Evolutionary conservation across 2,113 vertebrate genomes (phyloP).

Genomic region (Oryzias curvinotus): DNA sequence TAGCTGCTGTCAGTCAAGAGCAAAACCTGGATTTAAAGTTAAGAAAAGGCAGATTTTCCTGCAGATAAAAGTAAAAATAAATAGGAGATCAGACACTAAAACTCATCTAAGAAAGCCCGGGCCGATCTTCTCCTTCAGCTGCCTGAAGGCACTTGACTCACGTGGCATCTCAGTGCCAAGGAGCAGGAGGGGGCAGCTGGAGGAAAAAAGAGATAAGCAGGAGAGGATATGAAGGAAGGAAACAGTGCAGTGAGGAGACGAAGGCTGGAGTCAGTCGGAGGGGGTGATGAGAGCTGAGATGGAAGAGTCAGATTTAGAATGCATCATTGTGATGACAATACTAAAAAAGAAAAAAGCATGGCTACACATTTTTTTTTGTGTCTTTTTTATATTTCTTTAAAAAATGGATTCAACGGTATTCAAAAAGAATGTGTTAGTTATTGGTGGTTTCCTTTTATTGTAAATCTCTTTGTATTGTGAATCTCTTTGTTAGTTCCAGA

Average conservation of each 20-base stretch:
- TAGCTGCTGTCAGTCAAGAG: neutral
- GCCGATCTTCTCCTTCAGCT: slow-evolving; percentile 28
- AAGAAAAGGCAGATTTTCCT: slow-evolving; percentile 23
- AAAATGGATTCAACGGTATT: slow-evolving; percentile 3
- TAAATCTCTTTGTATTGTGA: slow-evolving; percentile 25
- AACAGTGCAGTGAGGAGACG: slow-evolving; percentile 23
- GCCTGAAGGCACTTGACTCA: slow-evolving; percentile 23
- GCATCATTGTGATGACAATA: neutral
- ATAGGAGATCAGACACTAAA: slow-evolving; percentile 20
- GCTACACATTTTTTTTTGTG: neutral
- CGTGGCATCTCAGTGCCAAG: slow-evolving; percentile 27
- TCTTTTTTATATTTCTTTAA: neutral
- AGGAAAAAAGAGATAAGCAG: slow-evolving; percentile 9
- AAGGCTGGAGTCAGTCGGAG: slow-evolving; percentile 11
- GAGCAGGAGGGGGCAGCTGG: slow-evolving; percentile 27
- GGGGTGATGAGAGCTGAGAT: slow-evolving; percentile 12
- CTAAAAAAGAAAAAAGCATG: too few relatives aligned
- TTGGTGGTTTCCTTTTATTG: slow-evolving; percentile 36
- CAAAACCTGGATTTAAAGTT: slow-evolving; percentile 17
- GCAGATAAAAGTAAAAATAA: slow-evolving; percentile 21
- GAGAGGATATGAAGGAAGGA: slow-evolving; percentile 13
- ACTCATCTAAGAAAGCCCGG: slow-evolving; percentile 20
- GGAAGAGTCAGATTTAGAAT: slow-evolving; percentile 10
- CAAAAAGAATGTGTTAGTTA: slow-evolving; percentile 7
- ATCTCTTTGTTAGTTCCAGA: slow-evolving; percentile 2